phyloP scores from a whole-genome alignment of 2,797 vertebrate species.

The Rhinogobio ventralis region DNA sequence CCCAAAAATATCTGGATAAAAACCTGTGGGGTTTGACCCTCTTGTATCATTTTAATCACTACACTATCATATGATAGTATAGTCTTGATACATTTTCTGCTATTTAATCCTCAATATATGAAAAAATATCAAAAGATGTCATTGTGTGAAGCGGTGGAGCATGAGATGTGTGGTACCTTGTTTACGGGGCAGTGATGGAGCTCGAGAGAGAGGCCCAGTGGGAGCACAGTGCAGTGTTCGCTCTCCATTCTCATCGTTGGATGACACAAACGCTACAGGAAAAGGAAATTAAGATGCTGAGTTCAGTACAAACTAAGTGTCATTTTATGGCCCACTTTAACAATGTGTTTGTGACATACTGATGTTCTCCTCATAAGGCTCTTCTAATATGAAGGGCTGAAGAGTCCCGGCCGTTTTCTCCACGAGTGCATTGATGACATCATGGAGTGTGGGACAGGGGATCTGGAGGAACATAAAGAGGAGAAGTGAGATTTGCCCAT shows the following conservation, averaged over 20 bases:
- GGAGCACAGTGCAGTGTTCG: slow-evolving; percentile 75
- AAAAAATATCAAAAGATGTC: background rate
- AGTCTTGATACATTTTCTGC: background rate
- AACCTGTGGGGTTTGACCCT: background rate
- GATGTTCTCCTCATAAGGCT: slow-evolving; percentile 86
- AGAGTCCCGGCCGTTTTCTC: slow-evolving; percentile 81
- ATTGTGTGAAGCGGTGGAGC: background rate
- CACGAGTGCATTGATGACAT: slow-evolving; percentile 85
- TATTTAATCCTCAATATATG: background rate
- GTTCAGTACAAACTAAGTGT: background rate
- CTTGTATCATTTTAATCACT: background rate
- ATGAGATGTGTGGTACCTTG: slow-evolving; percentile 70
- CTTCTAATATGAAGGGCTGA: slow-evolving; percentile 82
- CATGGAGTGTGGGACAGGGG: slow-evolving; percentile 82
- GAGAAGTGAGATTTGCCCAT: background rate
- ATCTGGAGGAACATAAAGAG: slow-evolving; percentile 67
- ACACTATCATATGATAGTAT: background rate
- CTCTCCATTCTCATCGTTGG: slow-evolving; percentile 87
- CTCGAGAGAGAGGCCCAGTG: slow-evolving; percentile 68
- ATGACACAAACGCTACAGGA: slow-evolving; percentile 81
- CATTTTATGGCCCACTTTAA: background rate
- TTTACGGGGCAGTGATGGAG: slow-evolving; percentile 78
- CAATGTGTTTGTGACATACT: slow-evolving; percentile 72
- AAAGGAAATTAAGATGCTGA: background rate
- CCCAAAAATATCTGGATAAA: background rate